Percentiles rank a stretch among this genome's conserved stretches.
Evolutionary conservation across 2,797 vertebrate species (phyloP).

Genomic region (Silurus lanzhouensis): DNA sequence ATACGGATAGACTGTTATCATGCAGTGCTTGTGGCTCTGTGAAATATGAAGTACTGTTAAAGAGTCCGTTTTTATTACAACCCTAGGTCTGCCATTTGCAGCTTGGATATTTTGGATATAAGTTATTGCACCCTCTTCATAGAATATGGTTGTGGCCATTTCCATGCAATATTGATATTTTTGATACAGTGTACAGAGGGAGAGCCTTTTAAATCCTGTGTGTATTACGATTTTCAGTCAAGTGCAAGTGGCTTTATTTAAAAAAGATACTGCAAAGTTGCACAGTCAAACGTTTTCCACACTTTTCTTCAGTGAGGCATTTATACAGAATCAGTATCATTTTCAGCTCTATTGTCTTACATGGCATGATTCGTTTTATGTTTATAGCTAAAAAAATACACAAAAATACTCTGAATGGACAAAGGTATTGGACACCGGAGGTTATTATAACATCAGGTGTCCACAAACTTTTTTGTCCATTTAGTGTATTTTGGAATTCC

Average conservation of each 20-base stretch:
- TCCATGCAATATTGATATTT: neutral
- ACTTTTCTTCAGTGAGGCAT: neutral
- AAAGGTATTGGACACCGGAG: too few species aligned
- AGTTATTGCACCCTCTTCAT: neutral
- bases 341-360: neutral
- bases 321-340: neutral
- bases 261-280: neutral
- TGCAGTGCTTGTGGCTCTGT: neutral
- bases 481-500: too few species aligned
- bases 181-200: neutral
- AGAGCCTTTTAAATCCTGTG: neutral
- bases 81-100: neutral
- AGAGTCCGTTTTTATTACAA: neutral
- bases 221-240: neutral
- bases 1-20: neutral
- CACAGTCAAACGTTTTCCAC: too few species aligned
- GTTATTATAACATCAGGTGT: too few species aligned
- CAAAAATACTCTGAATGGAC: neutral
- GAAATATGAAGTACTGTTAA: slow-evolving; percentile 8
- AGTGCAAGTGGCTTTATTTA: neutral
- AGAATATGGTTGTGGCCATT: neutral
- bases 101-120: neutral
- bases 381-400: neutral
- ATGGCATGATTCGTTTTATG: neutral
- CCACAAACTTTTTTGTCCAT: too few species aligned